Base-by-base conservation (phyloP, 2,797 vertebrate species). In the Esox masquinongy region DNA sequence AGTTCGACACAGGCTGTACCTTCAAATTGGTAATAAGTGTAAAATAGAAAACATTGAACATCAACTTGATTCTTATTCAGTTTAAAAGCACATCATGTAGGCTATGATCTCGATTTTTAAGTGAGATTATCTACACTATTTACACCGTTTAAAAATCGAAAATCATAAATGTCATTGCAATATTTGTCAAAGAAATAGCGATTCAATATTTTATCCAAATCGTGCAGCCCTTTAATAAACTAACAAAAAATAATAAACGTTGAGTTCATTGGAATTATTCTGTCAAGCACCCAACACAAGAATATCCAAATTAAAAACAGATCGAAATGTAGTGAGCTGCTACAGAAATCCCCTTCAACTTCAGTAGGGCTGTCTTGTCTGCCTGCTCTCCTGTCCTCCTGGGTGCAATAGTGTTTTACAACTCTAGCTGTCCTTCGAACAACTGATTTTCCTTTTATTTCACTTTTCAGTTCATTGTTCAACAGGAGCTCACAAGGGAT, bases 381-480 rank as follows among this genome's bases (percentile, higher is more conserved):
- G 56, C 8, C 56, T 59, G 9, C 56, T 59, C 72, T 50, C 19
- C 71, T 77, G 68, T 74, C 68, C 72, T 82, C 69, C 15, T 53
- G 72, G 68, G 74, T 71, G 22, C 73, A 76, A 79, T 84, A 59
- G 77, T 76, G 71, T 83, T 80, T 79, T 79, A 83, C 81, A 77
- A 79, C 80, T 80, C 72, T 66, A 64, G 72, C 51, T 78, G 75
- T 79, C 74, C 64, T 76, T 79, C 73, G 59, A 61, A 68, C 43
- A 71, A 74, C 47, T 47, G 68, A 47, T 69, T 68, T 68, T 72
- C 66, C 36, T 67, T 76, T 76, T 70, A 51, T 77, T 82, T 79
- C 24, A 68, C 17, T 29, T 43, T 75, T 64, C 66, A 79, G 79
- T 73, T 82, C 79, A 82, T 83, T 84, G 80, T 78, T 81, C 78